phyloP scores from a whole-genome alignment of 2,113 vertebrate species.

The Menidia beryllina region DNA sequence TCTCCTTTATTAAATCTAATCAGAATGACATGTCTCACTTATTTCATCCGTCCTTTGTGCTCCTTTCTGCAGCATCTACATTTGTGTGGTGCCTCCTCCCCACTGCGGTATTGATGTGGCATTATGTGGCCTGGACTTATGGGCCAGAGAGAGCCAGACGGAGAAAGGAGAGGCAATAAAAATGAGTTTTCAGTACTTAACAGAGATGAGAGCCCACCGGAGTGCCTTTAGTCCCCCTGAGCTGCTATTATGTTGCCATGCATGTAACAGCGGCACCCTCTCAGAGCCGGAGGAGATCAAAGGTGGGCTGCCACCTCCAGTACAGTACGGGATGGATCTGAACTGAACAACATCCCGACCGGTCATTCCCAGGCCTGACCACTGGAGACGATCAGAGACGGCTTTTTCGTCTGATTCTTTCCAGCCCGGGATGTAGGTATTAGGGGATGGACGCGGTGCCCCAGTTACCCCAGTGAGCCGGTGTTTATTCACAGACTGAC shows the following conservation, averaged over 20 bases:
- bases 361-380: conserved; percentile 46
- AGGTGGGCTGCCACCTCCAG: conserved; percentile 5
- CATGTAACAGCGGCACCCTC: conserved; percentile 47
- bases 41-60: conserved; percentile 73
- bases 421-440: conserved; percentile 41
- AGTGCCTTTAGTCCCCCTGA: conserved; percentile 41
- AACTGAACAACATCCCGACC: conserved; percentile 69
- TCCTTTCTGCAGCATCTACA: conserved; percentile 75
- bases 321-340: conserved; percentile 26
- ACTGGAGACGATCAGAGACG: conserved; percentile 36
- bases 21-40: conserved; percentile 79
- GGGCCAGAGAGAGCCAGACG: conserved; percentile 24
- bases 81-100: conserved; percentile 85
- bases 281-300: conserved; percentile 52
- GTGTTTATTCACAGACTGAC: conserved; percentile 52
- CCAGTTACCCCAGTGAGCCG: conserved; percentile 59
- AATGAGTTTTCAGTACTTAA: conserved; percentile 72
- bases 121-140: conserved; percentile 76
- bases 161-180: conserved; percentile 30
- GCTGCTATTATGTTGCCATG: conserved; percentile 35
- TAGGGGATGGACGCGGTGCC: conserved; percentile 46
- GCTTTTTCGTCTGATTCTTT: conserved; percentile 20
- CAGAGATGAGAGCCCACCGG: conserved; percentile 62
- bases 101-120: conserved; percentile 86
- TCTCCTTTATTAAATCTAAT: conserved; percentile 69